Evolutionary conservation across 2,113 vertebrate species (phyloP), one percentile per base, ranked within the genome.

Genomic region (Pollimyrus isidori): DNA sequence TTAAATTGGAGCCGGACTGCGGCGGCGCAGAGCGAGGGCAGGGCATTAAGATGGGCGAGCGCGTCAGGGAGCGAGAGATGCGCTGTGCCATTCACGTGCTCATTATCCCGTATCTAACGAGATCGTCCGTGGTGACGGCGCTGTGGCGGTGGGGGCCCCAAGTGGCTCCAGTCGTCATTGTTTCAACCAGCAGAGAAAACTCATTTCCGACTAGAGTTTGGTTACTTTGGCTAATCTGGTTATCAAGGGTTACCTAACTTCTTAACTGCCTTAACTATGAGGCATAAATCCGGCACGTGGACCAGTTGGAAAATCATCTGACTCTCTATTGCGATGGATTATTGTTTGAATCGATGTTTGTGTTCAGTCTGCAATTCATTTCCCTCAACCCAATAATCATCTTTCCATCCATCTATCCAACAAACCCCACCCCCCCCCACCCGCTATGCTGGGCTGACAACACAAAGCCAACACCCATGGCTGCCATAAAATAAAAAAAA

Each of bases 271-370:
- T 35, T 50, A 88, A 35, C n/a, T 80, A 35, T 48, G 48, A 23
- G 30, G 15, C 26, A 69, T 45, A 88, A 65, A 88, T 30, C 46
- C 15, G 48, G 9, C 45, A 88, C 62, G 26, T 62, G 7, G 42
- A 53, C 17, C n/a, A 9, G 52, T 50, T 73, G 87, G 42, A 35
- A 80, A 80, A 21, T 80, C 50, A 7, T 1, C 26, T 87, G 87
- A 53, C 86, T 87, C 90, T 91, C 91, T 92, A 87, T 86, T 90
- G 42, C 45, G 90, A 88, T 92, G 91, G 87, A 91, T 92, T 91
- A 80, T 35, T 88, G 82, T 73, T 88, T 89, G 82, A 39, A 82
- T 88, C 49, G 46, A 39, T 82, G 90, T 90, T 90, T 88, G 62
- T 45, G 46, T 73, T 69, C 42, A 30, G 26, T 73, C 6, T 73